Percentiles rank a stretch among this genome's conserved stretches.
Conservation (phyloP, 2,113 vertebrate genomes). For the Mastomys natalensis region DNA sequence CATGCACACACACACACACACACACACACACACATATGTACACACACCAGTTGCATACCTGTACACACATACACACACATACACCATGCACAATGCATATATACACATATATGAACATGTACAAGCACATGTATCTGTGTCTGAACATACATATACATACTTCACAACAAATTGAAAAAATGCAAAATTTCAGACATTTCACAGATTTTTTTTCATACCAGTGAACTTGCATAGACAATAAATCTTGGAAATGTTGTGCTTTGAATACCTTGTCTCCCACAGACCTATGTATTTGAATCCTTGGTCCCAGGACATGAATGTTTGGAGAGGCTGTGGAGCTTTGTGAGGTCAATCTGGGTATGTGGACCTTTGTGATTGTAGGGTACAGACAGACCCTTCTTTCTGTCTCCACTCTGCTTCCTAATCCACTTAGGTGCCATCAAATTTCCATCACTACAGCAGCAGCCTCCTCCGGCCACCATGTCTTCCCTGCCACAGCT, state of each 20-base stretch:
- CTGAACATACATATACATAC: not conserved
- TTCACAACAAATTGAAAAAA: not conserved
- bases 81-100: not conserved
- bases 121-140: not conserved
- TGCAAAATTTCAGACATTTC: not conserved
- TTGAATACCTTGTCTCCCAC: not conserved
- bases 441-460: not conserved
- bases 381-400: not conserved
- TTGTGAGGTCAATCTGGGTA: not conserved
- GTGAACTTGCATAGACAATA: not conserved
- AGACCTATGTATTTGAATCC: not conserved
- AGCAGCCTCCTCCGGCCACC: not conserved
- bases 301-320: not conserved
- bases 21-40: not conserved
- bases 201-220: not conserved
- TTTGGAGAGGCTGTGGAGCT: not conserved
- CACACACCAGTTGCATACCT: not conserved
- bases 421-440: not conserved
- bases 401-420: not conserved
- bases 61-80: not conserved
- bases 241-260: not conserved
- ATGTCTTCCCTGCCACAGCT: accelerated
- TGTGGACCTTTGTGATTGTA: not conserved
- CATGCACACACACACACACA: not conserved
- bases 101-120: not conserved